Percentiles rank a stretch among this genome's conserved stretches.
phyloP scores from a whole-genome alignment of 1,140 invertebrate species.

The Diachasmimorpha longicaudata region DNA sequence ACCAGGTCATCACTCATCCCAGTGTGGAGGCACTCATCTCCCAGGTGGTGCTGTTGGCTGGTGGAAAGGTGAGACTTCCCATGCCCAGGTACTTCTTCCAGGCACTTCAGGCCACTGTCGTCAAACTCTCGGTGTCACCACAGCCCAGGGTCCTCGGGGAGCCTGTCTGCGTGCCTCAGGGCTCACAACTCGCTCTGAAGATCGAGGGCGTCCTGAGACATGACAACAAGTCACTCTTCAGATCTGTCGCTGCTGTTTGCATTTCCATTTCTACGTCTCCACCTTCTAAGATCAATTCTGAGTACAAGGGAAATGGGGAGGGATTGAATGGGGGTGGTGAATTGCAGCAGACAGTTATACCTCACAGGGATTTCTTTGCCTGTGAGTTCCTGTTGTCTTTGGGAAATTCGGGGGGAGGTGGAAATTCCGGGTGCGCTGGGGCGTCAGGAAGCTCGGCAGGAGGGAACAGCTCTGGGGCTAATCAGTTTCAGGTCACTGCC shows the following conservation, averaged over 20 bases:
- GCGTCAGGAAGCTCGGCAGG: slow-evolving; percentile 49
- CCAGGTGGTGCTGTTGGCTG: slow-evolving; percentile 71
- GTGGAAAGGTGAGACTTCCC: slow-evolving; percentile 68
- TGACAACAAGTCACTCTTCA: slow-evolving; percentile 69
- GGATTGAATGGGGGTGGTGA: slow-evolving; percentile 59
- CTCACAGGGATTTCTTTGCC: slow-evolving; percentile 82
- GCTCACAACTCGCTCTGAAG: slow-evolving; percentile 82
- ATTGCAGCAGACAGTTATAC: slow-evolving; percentile 72
- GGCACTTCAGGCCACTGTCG: slow-evolving; percentile 80
- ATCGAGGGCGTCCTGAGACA: slow-evolving; percentile 88
- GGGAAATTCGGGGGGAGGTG: slow-evolving; percentile 30
- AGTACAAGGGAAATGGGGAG: slow-evolving; percentile 33
- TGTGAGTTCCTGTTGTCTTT: slow-evolving; percentile 76
- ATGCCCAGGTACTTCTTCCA: slow-evolving; percentile 90
- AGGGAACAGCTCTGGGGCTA: slow-evolving; percentile 31
- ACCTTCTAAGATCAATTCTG: slow-evolving; percentile 48
- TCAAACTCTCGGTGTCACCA: slow-evolving; percentile 83
- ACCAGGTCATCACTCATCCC: slow-evolving; percentile 52
- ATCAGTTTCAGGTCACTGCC: slow-evolving; percentile 63
- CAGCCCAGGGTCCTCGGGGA: slow-evolving; percentile 80
- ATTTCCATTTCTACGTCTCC: slow-evolving; percentile 73
- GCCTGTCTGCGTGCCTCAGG: slow-evolving; percentile 76
- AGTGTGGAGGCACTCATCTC: slow-evolving; percentile 71
- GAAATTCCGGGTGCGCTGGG: slow-evolving; percentile 20
- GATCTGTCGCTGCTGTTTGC: slow-evolving; percentile 74